phyloP scores from a whole-genome alignment of 2,113 vertebrate species.

The Bubalus kerabau region DNA sequence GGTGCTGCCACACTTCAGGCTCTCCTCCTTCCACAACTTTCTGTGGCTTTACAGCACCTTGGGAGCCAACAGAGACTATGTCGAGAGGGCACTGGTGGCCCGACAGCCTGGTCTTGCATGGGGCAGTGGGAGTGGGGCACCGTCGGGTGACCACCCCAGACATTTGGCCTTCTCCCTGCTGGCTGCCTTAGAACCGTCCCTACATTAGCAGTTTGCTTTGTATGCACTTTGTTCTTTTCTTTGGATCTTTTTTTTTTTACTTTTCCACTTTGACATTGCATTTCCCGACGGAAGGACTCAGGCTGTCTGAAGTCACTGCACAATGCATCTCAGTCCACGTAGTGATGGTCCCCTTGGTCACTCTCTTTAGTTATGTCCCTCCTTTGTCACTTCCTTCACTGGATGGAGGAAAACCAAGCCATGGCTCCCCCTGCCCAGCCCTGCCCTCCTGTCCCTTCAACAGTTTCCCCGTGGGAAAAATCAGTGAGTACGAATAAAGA shows the following conservation, averaged over 20 bases:
- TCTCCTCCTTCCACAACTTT: conserved; percentile 26
- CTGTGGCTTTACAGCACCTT: conserved; percentile 41
- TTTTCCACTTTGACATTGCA: conserved; percentile 47
- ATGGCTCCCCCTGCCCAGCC: not conserved
- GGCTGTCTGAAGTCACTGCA: conserved; percentile 63
- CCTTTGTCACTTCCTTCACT: conserved; percentile 49
- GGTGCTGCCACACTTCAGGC: conserved; percentile 67
- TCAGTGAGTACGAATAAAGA: conserved; percentile 66
- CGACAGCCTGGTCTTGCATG: conserved; percentile 79
- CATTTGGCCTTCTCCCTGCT: conserved; percentile 85
- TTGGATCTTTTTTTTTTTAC: not conserved
- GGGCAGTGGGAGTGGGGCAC: conserved; percentile 85
- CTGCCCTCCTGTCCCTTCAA: not conserved
- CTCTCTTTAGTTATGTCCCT: conserved; percentile 11
- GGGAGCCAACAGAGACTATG: conserved; percentile 40
- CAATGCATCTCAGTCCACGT: conserved; percentile 56
- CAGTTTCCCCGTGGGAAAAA: conserved; percentile 66
- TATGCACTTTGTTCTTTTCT: conserved; percentile 71
- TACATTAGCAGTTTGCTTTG: conserved; percentile 71
- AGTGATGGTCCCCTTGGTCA: conserved; percentile 23
- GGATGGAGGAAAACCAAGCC: conserved; percentile 58
- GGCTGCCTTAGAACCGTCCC: conserved; percentile 76
- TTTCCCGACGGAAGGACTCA: conserved; percentile 68
- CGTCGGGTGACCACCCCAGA: conserved; percentile 77
- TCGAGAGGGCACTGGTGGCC: conserved; percentile 90